Base-by-base conservation (phyloP, 2,888 invertebrate genomes). In the Eulithis prunata region DNA sequence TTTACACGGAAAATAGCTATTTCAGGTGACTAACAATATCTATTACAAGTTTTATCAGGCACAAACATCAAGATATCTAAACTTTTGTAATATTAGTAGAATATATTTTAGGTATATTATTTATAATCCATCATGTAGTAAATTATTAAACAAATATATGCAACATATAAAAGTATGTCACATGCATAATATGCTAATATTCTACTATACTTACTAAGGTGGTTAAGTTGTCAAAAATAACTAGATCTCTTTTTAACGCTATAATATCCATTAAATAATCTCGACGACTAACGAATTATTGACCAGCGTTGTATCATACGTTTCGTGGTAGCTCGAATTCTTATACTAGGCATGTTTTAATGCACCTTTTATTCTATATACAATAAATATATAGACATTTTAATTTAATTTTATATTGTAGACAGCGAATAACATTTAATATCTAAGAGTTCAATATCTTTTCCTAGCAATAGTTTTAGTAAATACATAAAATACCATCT, bases 141-240 rank as follows among this genome's bases (percentile, higher is more conserved):
- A 14, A 14, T 21, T 51, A 51, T 4, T 58, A 62, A 61, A 28
- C n/a, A 55, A 51, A 14, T 65, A 47, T 59, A 46, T 56, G 60
- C 55, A 64, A 59, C 53, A 66, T 57, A 57, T 49, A 53, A 62
- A 21, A 62, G 36, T 62, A 54, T 56, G 60, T 64, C 52, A 55
- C 64, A 64, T 43, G 54, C 51, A 64, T 67, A 21, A 21, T 21
- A 21, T 21, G 21, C 1, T 21, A 21, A 21, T 68, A 69, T 64
- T 72, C 45, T 69, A 65, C 41, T 41, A 10, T 41, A 41, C 10
- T 36, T 36, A 14, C 66, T 69, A 71, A 69, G 71, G 72, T 72
- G 69, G 72, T 69, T 64, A 62, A 43, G 58, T 66, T 64, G 54
- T 59, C 61, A 57, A 70, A 69, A 69, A 70, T 49, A 49, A 58